Evolutionary conservation across 1,140 invertebrate genomes (phyloP).

Genomic region (Drosophila watanabei): DNA sequence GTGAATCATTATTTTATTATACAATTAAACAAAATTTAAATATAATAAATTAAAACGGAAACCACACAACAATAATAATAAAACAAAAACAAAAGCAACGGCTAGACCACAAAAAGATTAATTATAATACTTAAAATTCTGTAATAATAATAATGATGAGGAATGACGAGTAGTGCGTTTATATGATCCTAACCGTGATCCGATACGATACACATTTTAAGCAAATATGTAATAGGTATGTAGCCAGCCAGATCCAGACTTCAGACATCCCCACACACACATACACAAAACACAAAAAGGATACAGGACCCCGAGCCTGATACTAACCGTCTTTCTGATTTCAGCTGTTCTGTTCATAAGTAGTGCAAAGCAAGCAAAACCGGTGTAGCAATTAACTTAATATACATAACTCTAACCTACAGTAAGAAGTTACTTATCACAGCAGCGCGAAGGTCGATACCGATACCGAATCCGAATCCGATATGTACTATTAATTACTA

Average conservation of each 20-base stretch:
- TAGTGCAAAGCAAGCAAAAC: slow-evolving; percentile 72
- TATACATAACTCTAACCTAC: slow-evolving; percentile 68
- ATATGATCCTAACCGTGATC: slow-evolving; percentile 52
- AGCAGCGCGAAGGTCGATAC: slow-evolving; percentile 67
- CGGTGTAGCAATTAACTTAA: slow-evolving; percentile 79
- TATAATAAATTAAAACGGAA: slow-evolving; percentile 83
- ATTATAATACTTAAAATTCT: slow-evolving; percentile 67
- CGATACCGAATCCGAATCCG: slow-evolving; percentile 50
- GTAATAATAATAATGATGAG: slow-evolving; percentile 77
- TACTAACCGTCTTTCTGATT: slow-evolving; percentile 69
- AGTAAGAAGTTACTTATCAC: slow-evolving; percentile 76
- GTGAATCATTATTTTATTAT: slow-evolving; percentile 86
- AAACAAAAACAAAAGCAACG: slow-evolving; percentile 55
- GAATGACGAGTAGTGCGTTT: slow-evolving; percentile 58
- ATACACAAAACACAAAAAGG: slow-evolving; percentile 14
- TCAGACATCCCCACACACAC: slow-evolving; percentile 32
- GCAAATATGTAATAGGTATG: slow-evolving; percentile 67
- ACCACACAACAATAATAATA: slow-evolving; percentile 64
- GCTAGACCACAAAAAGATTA: slow-evolving; percentile 61
- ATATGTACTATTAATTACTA: slow-evolving; percentile 65
- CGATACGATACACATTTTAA: slow-evolving; percentile 62
- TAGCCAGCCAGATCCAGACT: slow-evolving; percentile 37
- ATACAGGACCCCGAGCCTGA: slow-evolving; percentile 43
- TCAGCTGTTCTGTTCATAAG: slow-evolving; percentile 74
- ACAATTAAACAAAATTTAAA: slow-evolving; percentile 85